These are phyloP conservation scores for Campoplex nolae DNA, from an alignment of 2,888 invertebrate genomes.

Conservation along the genomic window DNA sequence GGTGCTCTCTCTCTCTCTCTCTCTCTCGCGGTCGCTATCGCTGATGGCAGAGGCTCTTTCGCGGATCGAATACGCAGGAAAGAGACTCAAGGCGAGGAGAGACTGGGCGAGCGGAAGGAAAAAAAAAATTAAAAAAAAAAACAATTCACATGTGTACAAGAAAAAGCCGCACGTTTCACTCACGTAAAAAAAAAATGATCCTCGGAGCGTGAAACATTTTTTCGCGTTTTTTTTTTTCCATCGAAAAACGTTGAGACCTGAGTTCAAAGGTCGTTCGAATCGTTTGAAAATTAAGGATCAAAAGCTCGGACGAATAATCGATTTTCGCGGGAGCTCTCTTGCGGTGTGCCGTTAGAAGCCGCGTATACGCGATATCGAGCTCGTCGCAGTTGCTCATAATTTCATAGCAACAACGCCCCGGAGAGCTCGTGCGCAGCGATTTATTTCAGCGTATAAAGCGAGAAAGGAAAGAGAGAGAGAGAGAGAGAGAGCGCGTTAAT, in stretches of 20 bases:
- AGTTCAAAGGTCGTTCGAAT: too few species aligned
- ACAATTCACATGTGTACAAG: background rate
- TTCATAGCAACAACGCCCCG: background rate
- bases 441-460: background rate
- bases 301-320: background rate
- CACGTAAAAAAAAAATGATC: background rate
- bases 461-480: background rate
- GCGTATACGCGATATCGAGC: background rate
- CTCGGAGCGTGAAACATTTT: constrained; percentile 32
- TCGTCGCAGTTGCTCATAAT: background rate
- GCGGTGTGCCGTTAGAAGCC: too few species aligned
- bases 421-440: background rate
- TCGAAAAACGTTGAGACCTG: background rate
- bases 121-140: constrained; percentile 35
- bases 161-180: background rate
- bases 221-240: constrained; percentile 9
- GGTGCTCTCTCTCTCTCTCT: constrained; percentile 52
- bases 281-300: background rate
- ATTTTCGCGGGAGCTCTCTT: background rate
- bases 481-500: background rate
- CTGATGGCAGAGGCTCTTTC: constrained; percentile 13
- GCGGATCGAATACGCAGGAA: constrained; percentile 36
- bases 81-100: constrained; percentile 26
- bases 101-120: constrained; percentile 9
- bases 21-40: constrained; percentile 50